Conservation (phyloP, 2,888 invertebrate species). For the Zeuzera pyrina region DNA sequence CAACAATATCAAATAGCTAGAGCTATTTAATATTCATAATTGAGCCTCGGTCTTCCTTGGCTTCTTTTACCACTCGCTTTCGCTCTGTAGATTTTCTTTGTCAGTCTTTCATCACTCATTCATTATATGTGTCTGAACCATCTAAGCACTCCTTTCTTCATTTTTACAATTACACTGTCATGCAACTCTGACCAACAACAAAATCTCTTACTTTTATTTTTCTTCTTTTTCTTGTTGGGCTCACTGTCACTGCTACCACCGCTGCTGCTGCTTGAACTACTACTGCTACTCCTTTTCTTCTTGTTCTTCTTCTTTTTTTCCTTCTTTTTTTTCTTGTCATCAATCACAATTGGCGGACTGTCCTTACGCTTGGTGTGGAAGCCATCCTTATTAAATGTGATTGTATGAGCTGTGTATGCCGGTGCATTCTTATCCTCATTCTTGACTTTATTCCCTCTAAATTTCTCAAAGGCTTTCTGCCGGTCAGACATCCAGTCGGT, state of each 20-base stretch:
- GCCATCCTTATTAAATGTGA: constrained; percentile 62
- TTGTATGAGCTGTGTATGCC: constrained; percentile 58
- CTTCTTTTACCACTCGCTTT: too few species aligned
- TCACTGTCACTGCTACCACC: constrained; percentile 40
- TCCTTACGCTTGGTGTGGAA: constrained; percentile 54
- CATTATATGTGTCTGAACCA: too few species aligned
- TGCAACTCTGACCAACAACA: too few species aligned
- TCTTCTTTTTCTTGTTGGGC: constrained; percentile 73
- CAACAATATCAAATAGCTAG: too few species aligned
- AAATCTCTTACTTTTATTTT: constrained; percentile 40
- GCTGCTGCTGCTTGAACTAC: constrained; percentile 38
- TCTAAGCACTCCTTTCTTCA: too few species aligned
- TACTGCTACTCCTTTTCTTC: constrained; percentile 35
- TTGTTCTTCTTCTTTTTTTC: constrained; percentile 70
- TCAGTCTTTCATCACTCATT: too few species aligned
- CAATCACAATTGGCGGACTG: constrained; percentile 23
- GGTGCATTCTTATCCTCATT: constrained; percentile 38
- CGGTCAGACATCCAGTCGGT: constrained; percentile 89
- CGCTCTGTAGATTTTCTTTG: too few species aligned
- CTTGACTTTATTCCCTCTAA: constrained; percentile 26
- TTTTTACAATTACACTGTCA: too few species aligned
- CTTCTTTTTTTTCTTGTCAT: constrained; percentile 68
- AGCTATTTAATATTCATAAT: too few species aligned
- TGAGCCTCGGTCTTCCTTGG: too few species aligned
- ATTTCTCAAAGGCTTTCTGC: constrained; percentile 77